A percentile compares a stretch with the other conserved stretches of the same genome.
Evolutionary conservation across 2,797 vertebrate genomes (phyloP).

Genomic region (Myotis myotis): DNA sequence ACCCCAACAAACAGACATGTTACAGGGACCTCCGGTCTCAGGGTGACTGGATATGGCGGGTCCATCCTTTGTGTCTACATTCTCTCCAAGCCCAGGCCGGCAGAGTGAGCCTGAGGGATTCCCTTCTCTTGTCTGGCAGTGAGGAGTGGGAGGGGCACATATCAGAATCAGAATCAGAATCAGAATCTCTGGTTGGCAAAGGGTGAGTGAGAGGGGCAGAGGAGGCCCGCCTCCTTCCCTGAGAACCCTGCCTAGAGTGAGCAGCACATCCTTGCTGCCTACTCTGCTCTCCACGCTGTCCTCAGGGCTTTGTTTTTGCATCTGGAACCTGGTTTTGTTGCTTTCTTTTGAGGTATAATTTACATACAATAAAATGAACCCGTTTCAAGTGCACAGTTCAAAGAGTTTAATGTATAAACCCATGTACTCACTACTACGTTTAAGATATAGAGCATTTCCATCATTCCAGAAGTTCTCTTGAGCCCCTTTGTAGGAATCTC

Average conservation of each 20-base stretch:
- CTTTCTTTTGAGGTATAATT: not conserved
- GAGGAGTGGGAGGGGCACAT: no score
- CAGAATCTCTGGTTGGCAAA: not conserved
- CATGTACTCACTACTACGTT: not conserved
- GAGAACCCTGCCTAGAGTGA: not conserved
- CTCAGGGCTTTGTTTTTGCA: not conserved
- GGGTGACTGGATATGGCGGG: not conserved
- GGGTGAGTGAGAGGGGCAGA: not conserved
- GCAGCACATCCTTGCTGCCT: not conserved
- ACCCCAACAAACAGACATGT: not conserved
- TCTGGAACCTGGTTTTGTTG: not conserved
- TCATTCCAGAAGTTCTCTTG: not conserved
- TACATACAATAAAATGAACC: not conserved
- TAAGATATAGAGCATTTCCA: not conserved
- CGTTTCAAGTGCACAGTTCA: not conserved
- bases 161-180: not conserved
- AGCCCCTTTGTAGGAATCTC: not conserved
- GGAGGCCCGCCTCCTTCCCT: not conserved
- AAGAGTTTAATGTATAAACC: not conserved
- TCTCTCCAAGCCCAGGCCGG: not conserved
- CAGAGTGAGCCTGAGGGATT: not conserved
- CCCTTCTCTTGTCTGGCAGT: not conserved
- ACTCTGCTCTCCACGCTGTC: not conserved
- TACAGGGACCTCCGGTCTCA: not conserved
- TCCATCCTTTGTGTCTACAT: not conserved